phyloP scores from a whole-genome alignment of 53 echinoderm and acorn worm species.

The Antedon mediterranea region DNA sequence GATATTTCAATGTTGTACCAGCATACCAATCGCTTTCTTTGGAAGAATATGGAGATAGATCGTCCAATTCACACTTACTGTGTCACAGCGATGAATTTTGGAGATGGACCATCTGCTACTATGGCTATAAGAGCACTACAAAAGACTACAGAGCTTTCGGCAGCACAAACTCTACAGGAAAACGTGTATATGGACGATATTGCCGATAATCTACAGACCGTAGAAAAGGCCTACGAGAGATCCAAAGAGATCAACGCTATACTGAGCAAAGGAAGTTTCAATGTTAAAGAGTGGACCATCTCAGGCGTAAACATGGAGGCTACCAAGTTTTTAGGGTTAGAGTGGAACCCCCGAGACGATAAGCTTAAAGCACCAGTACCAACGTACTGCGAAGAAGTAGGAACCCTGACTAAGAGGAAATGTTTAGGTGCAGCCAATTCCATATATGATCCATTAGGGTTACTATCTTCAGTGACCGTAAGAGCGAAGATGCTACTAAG shows the following conservation, averaged over 20 bases:
- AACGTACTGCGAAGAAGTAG: slow-evolving; percentile 1
- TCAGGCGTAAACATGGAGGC: slow-evolving; percentile 6
- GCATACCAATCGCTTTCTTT: no score
- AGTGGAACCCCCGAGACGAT: no score
- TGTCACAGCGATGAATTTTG: no score
- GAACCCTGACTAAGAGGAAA: slow-evolving; percentile 20
- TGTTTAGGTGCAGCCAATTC: slow-evolving; percentile 16
- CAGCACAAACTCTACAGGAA: slow-evolving; percentile 16
- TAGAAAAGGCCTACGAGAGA: neutral
- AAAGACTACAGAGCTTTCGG: slow-evolving; percentile 22
- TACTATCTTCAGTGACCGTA: slow-evolving; percentile 6
- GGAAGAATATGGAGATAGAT: no score
- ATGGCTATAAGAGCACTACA: slow-evolving; percentile 19
- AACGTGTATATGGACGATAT: slow-evolving; percentile 32
- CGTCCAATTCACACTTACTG: no score
- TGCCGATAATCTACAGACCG: slow-evolving; percentile 4
- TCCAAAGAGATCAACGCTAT: slow-evolving; percentile 15
- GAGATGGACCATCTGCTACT: slow-evolving; percentile 25
- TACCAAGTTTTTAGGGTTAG: slow-evolving; percentile 21
- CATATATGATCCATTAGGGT: slow-evolving; percentile 31
- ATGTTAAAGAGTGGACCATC: slow-evolving; percentile 20
- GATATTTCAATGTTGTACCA: no score
- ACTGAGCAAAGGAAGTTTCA: slow-evolving; percentile 19
- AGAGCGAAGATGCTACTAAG: slow-evolving; percentile 13
- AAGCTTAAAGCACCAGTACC: slow-evolving; percentile 3